Conservation (phyloP, 1,140 invertebrate genomes). For the Zelostemma sp. region DNA sequence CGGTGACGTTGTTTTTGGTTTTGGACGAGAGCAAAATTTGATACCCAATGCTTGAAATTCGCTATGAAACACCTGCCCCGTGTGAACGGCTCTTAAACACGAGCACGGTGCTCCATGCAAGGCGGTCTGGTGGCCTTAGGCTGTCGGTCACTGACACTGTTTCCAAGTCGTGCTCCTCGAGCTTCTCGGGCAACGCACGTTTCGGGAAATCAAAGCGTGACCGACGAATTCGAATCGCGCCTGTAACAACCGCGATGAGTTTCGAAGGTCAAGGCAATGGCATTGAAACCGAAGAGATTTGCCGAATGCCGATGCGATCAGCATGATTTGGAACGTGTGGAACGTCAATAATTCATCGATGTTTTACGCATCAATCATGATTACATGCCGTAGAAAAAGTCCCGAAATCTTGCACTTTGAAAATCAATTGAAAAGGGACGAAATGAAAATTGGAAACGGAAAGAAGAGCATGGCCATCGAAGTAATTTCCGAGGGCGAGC, state of each 20-base stretch:
- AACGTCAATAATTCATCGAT: too few species aligned
- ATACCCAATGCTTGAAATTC: slow-evolving; percentile 42
- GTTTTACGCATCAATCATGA: too few species aligned
- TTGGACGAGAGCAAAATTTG: too few species aligned
- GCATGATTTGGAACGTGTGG: too few species aligned
- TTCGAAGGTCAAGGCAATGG: background rate
- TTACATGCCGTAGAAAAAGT: too few species aligned
- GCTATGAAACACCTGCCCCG: slow-evolving; percentile 36
- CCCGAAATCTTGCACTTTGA: too few species aligned
- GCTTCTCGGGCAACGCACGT: slow-evolving; percentile 36
- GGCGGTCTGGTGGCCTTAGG: slow-evolving; percentile 66
- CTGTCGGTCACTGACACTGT: slow-evolving; percentile 71
- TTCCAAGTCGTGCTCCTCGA: slow-evolving; percentile 61
- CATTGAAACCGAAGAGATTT: background rate
- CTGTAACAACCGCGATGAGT: background rate
- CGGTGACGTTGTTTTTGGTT: too few species aligned
- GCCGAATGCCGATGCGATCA: background rate
- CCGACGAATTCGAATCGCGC: background rate
- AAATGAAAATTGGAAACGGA: background rate
- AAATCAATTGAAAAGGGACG: background rate
- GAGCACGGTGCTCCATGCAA: slow-evolving; percentile 49
- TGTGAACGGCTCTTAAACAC: slow-evolving; percentile 55
- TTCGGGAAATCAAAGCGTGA: slow-evolving; percentile 22
- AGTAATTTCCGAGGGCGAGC: background rate
- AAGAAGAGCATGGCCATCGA: too few species aligned